Evolutionary conservation across 2,888 invertebrate genomes (phyloP).

Genomic region (Scaptomyza parva): DNA sequence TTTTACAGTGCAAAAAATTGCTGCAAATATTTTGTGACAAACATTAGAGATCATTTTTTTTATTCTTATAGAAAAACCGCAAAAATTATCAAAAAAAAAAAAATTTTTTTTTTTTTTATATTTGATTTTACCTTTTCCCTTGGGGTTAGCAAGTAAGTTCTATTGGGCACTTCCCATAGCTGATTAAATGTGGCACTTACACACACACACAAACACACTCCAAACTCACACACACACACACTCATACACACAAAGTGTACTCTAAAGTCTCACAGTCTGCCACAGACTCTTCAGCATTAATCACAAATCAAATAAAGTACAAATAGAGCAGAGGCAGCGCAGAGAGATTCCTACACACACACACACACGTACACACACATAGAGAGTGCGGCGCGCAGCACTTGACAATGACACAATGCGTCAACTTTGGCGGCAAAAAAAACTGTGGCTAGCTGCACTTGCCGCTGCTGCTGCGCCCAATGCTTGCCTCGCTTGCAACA

Average conservation of each 20-base stretch:
- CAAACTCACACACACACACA: background rate
- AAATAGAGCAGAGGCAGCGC: conserved; percentile 67
- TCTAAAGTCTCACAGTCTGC: conserved; percentile 52
- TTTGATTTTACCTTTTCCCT: background rate
- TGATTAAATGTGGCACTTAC: conserved; percentile 8
- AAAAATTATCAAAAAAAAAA: no score
- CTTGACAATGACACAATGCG: conserved; percentile 77
- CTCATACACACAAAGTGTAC: background rate
- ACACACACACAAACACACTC: background rate
- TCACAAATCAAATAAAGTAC: conserved; percentile 71
- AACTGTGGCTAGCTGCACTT: conserved; percentile 65
- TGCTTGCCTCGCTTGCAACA: conserved; percentile 7
- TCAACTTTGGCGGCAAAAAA: conserved; percentile 77
- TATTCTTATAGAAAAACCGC: no score
- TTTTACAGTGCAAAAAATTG: no score
- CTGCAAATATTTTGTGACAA: no score
- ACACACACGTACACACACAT: background rate
- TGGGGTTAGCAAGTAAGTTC: background rate
- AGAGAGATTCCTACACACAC: conserved; percentile 14
- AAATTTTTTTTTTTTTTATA: background rate
- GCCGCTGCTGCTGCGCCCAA: conserved; percentile 74
- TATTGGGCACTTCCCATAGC: conserved; percentile 8
- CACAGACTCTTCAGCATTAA: conserved; percentile 63
- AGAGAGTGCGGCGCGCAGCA: conserved; percentile 58
- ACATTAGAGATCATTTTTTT: no score